These are phyloP conservation scores for Chelmon rostratus DNA, from an alignment of 2,797 vertebrate genomes.

Conservation along the genomic window DNA sequence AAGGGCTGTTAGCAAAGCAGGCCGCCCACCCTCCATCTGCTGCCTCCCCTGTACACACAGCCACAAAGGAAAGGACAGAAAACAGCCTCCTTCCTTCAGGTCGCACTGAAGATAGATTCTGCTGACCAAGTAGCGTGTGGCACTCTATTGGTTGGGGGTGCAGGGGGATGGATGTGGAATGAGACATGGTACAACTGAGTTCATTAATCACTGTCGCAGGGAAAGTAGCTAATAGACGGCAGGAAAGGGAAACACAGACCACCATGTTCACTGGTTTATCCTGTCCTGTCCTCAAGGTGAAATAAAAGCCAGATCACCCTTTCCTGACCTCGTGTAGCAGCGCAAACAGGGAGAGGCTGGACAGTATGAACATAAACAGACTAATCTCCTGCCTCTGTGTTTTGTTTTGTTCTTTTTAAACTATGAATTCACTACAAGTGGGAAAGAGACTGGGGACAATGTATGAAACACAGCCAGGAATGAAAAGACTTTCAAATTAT, in stretches of 20 bases:
- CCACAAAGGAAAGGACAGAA: conserved; percentile 71
- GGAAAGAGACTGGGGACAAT: neutral
- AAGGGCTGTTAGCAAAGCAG: conserved; percentile 72
- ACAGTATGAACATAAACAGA: conserved; percentile 54
- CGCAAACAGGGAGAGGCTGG: conserved; percentile 48
- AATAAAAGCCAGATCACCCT: conserved; percentile 67
- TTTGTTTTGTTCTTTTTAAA: neutral
- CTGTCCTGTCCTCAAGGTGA: conserved; percentile 57
- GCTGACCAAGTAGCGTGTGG: conserved; percentile 72
- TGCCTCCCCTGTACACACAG: conserved; percentile 53
- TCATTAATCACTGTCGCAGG: conserved; percentile 82
- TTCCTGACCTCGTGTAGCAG: conserved; percentile 57
- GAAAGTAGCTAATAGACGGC: conserved; percentile 64
- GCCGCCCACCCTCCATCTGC: conserved; percentile 77
- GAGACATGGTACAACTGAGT: conserved; percentile 64
- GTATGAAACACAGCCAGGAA: neutral
- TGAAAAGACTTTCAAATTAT: neutral
- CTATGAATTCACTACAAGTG: conserved; percentile 2
- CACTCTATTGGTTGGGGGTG: conserved; percentile 41
- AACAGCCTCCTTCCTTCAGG: conserved; percentile 75
- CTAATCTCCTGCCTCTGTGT: conserved; percentile 28
- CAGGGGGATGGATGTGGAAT: conserved; percentile 43
- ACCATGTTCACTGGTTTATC: conserved; percentile 69
- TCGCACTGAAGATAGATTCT: conserved; percentile 71
- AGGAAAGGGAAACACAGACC: conserved; percentile 71